phyloP scores from a whole-genome alignment of 2,888 invertebrate genomes.

The Rosalia funebris region DNA sequence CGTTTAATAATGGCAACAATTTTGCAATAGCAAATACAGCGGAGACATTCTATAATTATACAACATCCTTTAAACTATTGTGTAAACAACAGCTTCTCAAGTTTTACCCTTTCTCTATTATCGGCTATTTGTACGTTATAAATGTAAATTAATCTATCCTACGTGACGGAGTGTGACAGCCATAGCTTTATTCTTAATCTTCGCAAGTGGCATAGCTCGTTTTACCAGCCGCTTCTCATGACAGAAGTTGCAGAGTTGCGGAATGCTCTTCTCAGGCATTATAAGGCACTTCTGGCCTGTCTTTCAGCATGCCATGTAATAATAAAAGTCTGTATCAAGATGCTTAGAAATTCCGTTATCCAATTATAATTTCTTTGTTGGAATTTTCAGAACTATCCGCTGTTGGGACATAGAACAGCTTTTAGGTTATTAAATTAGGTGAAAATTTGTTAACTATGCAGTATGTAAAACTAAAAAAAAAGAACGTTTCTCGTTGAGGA shows the following conservation, averaged over 20 bases:
- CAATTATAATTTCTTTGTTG: too few species aligned
- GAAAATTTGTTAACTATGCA: too few species aligned
- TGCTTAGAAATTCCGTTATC: neutral
- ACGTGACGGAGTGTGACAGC: neutral
- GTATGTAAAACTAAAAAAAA: too few species aligned
- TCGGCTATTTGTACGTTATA: neutral
- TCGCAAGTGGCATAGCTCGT: neutral
- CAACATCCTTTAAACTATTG: neutral
- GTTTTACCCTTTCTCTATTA: neutral
- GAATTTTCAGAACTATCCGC: too few species aligned
- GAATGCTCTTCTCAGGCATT: neutral
- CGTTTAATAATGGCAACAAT: too few species aligned
- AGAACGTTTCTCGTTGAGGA: too few species aligned
- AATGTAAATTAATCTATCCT: neutral
- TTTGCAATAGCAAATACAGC: too few species aligned
- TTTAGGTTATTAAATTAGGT: too few species aligned
- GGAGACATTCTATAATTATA: too few species aligned
- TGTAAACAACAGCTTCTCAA: neutral
- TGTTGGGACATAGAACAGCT: too few species aligned
- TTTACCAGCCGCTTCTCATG: neutral
- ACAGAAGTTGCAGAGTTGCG: neutral
- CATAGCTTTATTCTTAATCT: conserved; percentile 2
- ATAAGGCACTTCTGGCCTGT: neutral
- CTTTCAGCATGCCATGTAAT: neutral
- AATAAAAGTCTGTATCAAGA: neutral